Evolutionary conservation across 1,140 invertebrate species (phyloP).

Genomic region (Oncopeltus fasciatus): DNA sequence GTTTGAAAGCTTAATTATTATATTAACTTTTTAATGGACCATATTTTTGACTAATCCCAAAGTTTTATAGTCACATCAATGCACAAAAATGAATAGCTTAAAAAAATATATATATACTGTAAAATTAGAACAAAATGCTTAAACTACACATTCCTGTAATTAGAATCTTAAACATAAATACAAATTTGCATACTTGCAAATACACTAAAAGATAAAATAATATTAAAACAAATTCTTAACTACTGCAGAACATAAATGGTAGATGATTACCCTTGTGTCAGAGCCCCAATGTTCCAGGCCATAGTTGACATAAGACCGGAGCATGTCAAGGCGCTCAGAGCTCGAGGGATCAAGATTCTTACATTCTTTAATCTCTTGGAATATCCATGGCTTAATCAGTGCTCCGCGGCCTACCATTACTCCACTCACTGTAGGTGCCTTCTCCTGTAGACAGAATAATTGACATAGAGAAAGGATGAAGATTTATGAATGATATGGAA

Average conservation of each 20-base stretch:
- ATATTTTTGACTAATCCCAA: no score
- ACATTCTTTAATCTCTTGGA: slow-evolving; percentile 93
- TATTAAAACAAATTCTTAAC: no score
- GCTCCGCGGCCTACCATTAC: slow-evolving; percentile 86
- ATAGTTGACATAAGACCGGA: slow-evolving; percentile 81
- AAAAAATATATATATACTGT: not conserved
- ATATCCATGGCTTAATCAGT: slow-evolving; percentile 97
- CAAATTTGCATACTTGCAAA: no score
- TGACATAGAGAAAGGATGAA: slow-evolving; percentile 21
- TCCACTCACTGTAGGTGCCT: slow-evolving; percentile 43
- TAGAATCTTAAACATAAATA: no score
- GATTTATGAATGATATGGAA: no score
- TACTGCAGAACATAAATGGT: no score
- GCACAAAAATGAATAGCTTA: not conserved
- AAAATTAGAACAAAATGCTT: no score
- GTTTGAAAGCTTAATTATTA: no score
- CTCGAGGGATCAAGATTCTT: slow-evolving; percentile 84
- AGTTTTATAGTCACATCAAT: no score
- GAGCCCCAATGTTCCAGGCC: slow-evolving; percentile 98
- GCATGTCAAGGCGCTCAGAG: slow-evolving; percentile 76
- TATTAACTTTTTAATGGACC: no score
- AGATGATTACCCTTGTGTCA: slow-evolving; percentile 64
- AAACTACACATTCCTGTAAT: no score
- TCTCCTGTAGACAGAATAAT: slow-evolving; percentile 24
- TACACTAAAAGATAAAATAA: no score